These are phyloP conservation scores for Microcebus lehilahytsara DNA, from an alignment of 2,113 vertebrate species.

Conservation along the genomic window DNA sequence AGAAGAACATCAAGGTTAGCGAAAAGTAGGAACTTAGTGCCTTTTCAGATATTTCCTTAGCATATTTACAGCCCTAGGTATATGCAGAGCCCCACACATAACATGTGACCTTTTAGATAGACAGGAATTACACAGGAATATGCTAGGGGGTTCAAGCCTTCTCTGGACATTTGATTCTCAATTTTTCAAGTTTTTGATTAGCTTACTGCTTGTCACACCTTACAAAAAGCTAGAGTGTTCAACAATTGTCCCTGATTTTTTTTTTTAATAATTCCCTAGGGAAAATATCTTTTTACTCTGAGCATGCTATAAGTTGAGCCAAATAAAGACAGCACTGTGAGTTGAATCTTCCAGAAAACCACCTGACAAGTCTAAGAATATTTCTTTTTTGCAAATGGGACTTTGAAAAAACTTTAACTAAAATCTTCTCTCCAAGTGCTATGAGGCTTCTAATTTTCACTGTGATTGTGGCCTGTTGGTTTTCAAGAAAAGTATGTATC, in stretches of 20 bases:
- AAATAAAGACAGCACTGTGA: not conserved
- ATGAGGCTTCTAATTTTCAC: not conserved
- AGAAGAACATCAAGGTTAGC: not conserved
- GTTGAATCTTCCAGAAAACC: not conserved
- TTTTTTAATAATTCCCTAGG: not conserved
- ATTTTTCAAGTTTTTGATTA: not conserved
- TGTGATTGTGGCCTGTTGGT: not conserved
- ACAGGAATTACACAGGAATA: not conserved
- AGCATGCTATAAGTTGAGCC: not conserved
- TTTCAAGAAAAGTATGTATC: not conserved
- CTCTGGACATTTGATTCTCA: not conserved
- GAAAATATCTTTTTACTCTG: not conserved
- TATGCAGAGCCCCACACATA: not conserved
- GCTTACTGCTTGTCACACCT: not conserved
- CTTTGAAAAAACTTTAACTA: too few relatives aligned
- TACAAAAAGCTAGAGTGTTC: not conserved
- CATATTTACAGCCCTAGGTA: not conserved
- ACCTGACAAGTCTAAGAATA: not conserved
- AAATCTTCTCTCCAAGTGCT: not conserved
- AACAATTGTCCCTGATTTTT: too few relatives aligned
- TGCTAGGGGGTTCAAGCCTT: not conserved
- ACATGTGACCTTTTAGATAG: not conserved
- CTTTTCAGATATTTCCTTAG: not conserved
- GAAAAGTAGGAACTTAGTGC: too few relatives aligned
- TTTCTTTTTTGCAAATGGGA: not conserved